Evolutionary conservation across 1,140 invertebrate genomes (phyloP).

Genomic region (Brevipalpus yothersi): DNA sequence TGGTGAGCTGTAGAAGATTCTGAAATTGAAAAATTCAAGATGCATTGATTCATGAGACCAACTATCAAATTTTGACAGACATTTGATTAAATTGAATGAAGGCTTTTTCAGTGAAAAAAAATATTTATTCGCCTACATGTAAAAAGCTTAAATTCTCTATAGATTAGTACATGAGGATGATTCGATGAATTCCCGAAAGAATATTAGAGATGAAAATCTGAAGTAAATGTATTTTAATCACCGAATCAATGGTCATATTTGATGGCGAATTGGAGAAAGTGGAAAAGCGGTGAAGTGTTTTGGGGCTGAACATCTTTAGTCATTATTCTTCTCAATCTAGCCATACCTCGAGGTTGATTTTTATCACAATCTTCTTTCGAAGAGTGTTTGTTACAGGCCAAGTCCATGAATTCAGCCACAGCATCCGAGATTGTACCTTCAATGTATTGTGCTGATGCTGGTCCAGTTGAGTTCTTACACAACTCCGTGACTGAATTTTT

Average conservation of each 20-base stretch:
- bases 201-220: too few relatives aligned
- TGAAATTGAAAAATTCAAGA: too few relatives aligned
- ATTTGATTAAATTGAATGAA: too few relatives aligned
- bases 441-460: neutral
- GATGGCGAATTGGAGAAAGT: neutral
- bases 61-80: too few relatives aligned
- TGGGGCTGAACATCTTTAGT: neutral
- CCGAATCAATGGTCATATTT: constrained; percentile 1
- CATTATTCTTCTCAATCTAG: neutral
- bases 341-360: neutral
- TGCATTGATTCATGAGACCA: too few relatives aligned
- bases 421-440: neutral
- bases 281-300: neutral
- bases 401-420: neutral
- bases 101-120: too few relatives aligned
- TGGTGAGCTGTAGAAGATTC: too few relatives aligned
- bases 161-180: too few relatives aligned
- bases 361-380: neutral
- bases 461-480: neutral
- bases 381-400: neutral
- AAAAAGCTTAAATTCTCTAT: too few relatives aligned
- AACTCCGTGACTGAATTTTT: neutral
- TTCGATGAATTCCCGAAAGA: too few relatives aligned
- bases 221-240: neutral
- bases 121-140: too few relatives aligned